phyloP scores from a whole-genome alignment of 2,888 invertebrate genomes.

The Hedya salicella region DNA sequence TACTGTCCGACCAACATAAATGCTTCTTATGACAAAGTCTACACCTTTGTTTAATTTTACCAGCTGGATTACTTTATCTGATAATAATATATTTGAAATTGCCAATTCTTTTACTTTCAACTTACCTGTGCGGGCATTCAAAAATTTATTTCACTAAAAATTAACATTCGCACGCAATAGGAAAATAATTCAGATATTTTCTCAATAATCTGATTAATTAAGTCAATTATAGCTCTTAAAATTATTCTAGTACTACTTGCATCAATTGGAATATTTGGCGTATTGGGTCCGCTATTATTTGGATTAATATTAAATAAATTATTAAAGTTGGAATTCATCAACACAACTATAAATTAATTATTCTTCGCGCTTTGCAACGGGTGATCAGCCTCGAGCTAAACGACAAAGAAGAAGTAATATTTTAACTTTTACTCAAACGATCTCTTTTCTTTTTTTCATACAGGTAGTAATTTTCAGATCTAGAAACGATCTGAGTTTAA shows the following conservation, averaged over 20 bases:
- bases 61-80: not conserved
- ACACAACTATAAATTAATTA: not conserved
- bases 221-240: slow-evolving; percentile 2
- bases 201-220: slow-evolving; percentile 8
- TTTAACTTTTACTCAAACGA: not conserved
- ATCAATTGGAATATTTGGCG: not conserved
- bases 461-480: slow-evolving; percentile 4
- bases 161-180: slow-evolving; percentile 1
- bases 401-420: not conserved
- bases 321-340: not conserved
- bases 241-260: not conserved
- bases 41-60: not conserved
- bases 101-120: not conserved
- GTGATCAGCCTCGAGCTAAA: slow-evolving; percentile 8
- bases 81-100: not conserved
- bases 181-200: slow-evolving; percentile 15
- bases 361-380: not conserved
- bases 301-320: not conserved
- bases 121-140: not conserved
- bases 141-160: slow-evolving; percentile 8
- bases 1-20: no score
- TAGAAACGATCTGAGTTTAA: slow-evolving; percentile 1
- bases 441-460: not conserved
- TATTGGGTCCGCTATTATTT: not conserved
- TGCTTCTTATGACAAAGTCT: no score